These are phyloP conservation scores for Drosophila affinis DNA, from an alignment of 2,888 invertebrate genomes.

Conservation along the genomic window DNA sequence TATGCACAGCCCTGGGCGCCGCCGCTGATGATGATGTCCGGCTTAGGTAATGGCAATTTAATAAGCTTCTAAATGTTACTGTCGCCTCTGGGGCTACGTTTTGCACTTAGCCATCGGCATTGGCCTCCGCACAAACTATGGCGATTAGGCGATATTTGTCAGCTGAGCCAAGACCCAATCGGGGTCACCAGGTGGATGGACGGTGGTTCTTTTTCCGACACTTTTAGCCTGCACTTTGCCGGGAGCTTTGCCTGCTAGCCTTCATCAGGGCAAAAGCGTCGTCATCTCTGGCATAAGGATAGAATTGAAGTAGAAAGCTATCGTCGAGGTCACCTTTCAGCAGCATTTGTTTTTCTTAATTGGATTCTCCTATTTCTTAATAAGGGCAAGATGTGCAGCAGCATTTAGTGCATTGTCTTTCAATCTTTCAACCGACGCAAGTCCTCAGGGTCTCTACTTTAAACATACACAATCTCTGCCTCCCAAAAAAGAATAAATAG, in stretches of 20 bases:
- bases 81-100: constrained; percentile 41
- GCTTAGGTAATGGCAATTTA: constrained; percentile 79
- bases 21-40: constrained; percentile 60
- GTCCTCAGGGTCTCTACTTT: background rate
- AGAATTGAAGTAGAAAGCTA: background rate
- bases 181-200: constrained; percentile 22
- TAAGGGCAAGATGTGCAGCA: background rate
- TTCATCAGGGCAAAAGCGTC: background rate
- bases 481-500: background rate
- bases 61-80: constrained; percentile 70
- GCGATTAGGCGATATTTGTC: constrained; percentile 47
- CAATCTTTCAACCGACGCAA: too few species aligned
- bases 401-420: background rate
- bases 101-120: constrained; percentile 36
- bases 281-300: background rate
- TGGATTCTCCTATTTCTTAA: background rate
- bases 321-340: background rate
- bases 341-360: background rate
- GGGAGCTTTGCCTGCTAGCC: background rate
- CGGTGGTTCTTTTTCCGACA: constrained; percentile 4
- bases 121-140: background rate
- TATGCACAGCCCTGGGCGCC: constrained; percentile 36
- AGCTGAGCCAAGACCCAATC: constrained; percentile 16
- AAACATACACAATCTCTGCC: background rate
- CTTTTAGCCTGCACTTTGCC: background rate